Percentiles rank a stretch among this genome's conserved stretches.
Evolutionary conservation across 2,888 invertebrate genomes (phyloP).

Genomic region (Stenodema calcarata): DNA sequence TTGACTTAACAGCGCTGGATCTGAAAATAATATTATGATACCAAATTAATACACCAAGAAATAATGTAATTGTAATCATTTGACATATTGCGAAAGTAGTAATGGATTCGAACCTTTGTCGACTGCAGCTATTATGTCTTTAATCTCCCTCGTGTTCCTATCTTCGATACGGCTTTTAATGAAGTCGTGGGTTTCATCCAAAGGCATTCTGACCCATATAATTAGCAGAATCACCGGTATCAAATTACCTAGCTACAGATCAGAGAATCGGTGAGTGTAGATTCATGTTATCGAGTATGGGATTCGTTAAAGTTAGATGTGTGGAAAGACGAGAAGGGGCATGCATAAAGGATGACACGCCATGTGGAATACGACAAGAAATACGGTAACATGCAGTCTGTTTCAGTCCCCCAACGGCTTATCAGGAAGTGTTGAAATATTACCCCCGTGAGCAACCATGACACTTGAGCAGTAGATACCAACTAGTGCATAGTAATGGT

Average conservation of each 20-base stretch:
- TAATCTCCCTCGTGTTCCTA: not conserved
- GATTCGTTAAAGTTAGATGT: not conserved
- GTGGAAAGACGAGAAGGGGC: no score
- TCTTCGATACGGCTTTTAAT: not conserved
- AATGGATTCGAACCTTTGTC: not conserved
- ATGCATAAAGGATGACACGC: no score
- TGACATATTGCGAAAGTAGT: not conserved
- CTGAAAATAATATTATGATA: conserved; percentile 3
- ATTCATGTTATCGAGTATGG: not conserved
- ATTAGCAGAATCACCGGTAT: not conserved
- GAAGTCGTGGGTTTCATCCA: not conserved
- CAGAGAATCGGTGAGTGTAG: not conserved
- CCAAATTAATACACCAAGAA: not conserved
- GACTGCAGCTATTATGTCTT: not conserved
- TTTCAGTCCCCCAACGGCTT: no score
- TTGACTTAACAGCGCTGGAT: conserved; percentile 38
- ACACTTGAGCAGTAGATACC: no score
- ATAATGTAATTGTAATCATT: not conserved
- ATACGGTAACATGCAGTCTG: no score
- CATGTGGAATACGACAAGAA: no score
- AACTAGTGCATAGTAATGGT: no score
- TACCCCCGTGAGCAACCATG: no score
- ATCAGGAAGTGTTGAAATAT: no score
- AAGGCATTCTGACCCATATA: not conserved
- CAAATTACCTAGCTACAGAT: not conserved